Evolutionary conservation across 2,888 invertebrate species (phyloP).

Genomic region (Lobophora halterata): DNA sequence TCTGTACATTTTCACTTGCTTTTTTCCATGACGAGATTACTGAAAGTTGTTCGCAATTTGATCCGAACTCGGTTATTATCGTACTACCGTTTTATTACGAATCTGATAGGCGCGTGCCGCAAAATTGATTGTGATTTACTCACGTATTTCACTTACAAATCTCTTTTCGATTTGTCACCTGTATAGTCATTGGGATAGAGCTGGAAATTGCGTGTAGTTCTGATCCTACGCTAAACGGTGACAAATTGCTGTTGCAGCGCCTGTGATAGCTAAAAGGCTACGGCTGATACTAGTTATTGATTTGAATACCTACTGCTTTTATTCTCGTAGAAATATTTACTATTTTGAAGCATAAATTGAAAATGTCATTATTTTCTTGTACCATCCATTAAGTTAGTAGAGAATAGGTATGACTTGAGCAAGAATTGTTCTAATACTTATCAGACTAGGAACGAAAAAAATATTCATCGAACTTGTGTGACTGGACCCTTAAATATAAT

Average conservation of each 20-base stretch:
- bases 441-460: too few relatives aligned
- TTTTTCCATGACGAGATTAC: conserved; percentile 20
- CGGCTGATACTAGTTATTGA: too few relatives aligned
- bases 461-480: too few relatives aligned
- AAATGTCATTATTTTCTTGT: too few relatives aligned
- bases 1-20: background rate
- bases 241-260: conserved; percentile 57
- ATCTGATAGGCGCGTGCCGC: conserved; percentile 58
- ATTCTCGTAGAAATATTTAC: too few relatives aligned
- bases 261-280: conserved; percentile 23
- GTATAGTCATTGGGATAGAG: conserved; percentile 14
- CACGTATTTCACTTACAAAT: conserved; percentile 42
- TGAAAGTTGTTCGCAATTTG: conserved; percentile 13
- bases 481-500: too few relatives aligned
- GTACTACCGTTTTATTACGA: conserved; percentile 49
- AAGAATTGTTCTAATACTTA: too few relatives aligned
- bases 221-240: conserved; percentile 29
- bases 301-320: too few relatives aligned
- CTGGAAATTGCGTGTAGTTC: conserved; percentile 3
- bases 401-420: too few relatives aligned
- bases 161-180: conserved; percentile 6
- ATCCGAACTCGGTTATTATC: conserved; percentile 32
- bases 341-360: too few relatives aligned
- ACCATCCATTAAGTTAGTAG: too few relatives aligned
- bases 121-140: conserved; percentile 60